Evolutionary conservation across 2,113 vertebrate species (phyloP), one percentile per base, ranked within the genome.

Genomic region (Peromyscus maniculatus): DNA sequence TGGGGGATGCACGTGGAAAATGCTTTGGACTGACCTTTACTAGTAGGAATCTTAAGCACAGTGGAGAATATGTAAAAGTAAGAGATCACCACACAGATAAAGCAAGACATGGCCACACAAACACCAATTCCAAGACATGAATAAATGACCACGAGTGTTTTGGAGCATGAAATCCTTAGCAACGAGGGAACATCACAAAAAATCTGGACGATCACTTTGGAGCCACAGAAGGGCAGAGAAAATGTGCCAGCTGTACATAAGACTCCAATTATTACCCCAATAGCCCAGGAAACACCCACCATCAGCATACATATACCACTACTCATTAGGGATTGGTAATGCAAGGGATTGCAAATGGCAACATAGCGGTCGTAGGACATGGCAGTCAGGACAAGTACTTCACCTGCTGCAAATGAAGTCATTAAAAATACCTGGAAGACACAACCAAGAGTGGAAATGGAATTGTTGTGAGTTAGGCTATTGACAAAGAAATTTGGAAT

Each of bases 151-250:
- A 91, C 3, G 5, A 95, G 96, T 5, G 80, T 87, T 31, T 97
- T 39, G n/a, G 92, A 72, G n/a, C 97, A 97, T 16, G 93, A 97
- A 3, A 97, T 80, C 36, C 96, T 97, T 7, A 98, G 77, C 12
- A 98, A 74, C 15, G 97, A 97, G 62, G 97, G 91, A 31, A 86
- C 11, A 46, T 46, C 83, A 86, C 62, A 86, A 26, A 86, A 86
- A 66, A 86, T 19, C 83, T 97, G 93, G n/a, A 88, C 77, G 2
- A 98, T 95, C 21, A 96, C 36, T 7, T 92, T 91, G 78, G 95
- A 95, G 6, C 80, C 91, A 64, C 97, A 97, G 43, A 97, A 98
- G 24, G 82, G 71, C 77, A 93, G 79, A 4, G 66, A 91, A 94
- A 96, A 96, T 6, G 95, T 97, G 9, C 96, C 62, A 49, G 57